A percentile compares a stretch with the other conserved stretches of the same genome.
Evolutionary conservation across 2,888 invertebrate species (phyloP).

Genomic region (Papilio elwesi): DNA sequence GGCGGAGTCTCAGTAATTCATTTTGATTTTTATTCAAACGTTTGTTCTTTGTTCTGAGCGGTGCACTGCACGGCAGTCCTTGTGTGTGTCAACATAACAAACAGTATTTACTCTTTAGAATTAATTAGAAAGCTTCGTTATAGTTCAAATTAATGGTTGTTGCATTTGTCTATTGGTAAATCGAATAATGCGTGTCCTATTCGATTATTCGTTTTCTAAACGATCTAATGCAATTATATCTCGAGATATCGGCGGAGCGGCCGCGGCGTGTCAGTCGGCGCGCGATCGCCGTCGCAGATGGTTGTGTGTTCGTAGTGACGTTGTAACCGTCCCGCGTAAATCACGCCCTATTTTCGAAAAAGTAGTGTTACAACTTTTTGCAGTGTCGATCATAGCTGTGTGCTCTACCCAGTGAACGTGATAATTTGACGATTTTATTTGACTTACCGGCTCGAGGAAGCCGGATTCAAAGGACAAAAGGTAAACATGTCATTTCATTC

Average conservation of each 20-base stretch:
- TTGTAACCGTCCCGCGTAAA: constrained; percentile 44
- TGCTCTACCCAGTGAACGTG: constrained; percentile 48
- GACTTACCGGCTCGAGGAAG: constrained; percentile 38
- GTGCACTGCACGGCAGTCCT: neutral
- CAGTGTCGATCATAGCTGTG: constrained; percentile 46
- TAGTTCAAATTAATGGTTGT: constrained; percentile 43
- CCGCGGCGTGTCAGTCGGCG: constrained; percentile 59
- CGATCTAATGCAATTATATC: constrained; percentile 63
- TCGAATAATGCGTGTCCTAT: constrained; percentile 63
- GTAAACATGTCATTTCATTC: constrained; percentile 55
- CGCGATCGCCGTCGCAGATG: constrained; percentile 57
- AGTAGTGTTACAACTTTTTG: constrained; percentile 49
- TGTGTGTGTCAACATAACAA: neutral
- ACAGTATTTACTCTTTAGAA: neutral
- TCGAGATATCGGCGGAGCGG: constrained; percentile 48
- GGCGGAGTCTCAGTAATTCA: too few species aligned
- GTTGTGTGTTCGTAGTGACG: constrained; percentile 51
- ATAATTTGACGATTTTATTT: constrained; percentile 41
- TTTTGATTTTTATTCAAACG: too few species aligned
- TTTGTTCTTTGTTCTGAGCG: neutral
- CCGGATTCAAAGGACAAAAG: constrained; percentile 51
- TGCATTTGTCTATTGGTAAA: constrained; percentile 60
- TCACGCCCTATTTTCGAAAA: constrained; percentile 45
- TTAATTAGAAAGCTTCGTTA: constrained; percentile 42
- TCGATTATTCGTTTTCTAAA: constrained; percentile 80